These are phyloP conservation scores for Uropsilus gracilis DNA, from an alignment of 2,113 vertebrate species.

Conservation along the genomic window DNA sequence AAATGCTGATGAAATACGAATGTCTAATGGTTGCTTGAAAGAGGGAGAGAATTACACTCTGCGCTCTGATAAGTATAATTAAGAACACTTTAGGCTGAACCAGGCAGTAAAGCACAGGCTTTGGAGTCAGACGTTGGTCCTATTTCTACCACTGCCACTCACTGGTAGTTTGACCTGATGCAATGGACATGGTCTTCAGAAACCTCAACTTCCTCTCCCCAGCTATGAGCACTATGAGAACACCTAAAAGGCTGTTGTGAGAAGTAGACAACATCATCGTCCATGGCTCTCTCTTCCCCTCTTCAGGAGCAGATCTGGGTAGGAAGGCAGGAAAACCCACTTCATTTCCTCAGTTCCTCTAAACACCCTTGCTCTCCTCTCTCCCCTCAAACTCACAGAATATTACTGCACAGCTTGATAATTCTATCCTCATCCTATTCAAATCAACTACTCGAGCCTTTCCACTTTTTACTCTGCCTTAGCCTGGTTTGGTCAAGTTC, in stretches of 20 bases:
- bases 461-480: too few relatives aligned
- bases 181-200: neutral
- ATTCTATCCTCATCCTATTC: neutral
- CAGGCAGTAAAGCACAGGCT: neutral
- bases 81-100: neutral
- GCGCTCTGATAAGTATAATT: slow-evolving; percentile 51
- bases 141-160: neutral
- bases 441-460: neutral
- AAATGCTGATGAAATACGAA: slow-evolving; percentile 33
- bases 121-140: neutral
- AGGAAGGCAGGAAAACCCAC: neutral
- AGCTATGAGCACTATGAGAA: neutral
- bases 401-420: neutral
- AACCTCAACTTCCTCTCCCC: slow-evolving; percentile 5
- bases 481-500: neutral
- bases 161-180: neutral
- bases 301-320: neutral
- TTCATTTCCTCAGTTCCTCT: neutral
- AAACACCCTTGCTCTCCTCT: neutral
- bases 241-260: neutral
- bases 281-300: neutral
- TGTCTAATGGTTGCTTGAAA: slow-evolving; percentile 26
- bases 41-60: neutral
- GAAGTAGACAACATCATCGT: neutral
- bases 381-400: neutral